Evolutionary conservation across 2,113 vertebrate species (phyloP).

Genomic region (Brachypteracias leptosomus): DNA sequence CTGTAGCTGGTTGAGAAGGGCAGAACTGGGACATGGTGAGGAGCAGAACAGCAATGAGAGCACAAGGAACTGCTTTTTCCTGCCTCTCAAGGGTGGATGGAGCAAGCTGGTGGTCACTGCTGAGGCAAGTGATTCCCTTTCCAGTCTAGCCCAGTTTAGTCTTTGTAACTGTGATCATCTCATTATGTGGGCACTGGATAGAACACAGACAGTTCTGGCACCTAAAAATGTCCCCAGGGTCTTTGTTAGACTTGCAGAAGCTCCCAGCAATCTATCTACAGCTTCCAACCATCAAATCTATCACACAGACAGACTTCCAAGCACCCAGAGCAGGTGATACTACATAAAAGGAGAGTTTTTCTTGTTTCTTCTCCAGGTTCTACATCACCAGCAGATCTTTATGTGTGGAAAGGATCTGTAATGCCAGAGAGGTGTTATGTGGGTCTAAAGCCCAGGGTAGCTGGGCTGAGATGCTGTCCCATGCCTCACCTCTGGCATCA

Average conservation of each 20-base stretch:
- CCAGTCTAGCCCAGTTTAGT: neutral
- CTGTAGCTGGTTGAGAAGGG: neutral
- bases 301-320: neutral
- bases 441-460: neutral
- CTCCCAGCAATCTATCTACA: neutral
- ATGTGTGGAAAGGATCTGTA: neutral
- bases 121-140: too few species aligned
- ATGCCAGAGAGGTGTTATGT: neutral
- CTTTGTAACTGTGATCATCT: neutral
- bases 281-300: neutral
- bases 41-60: neutral
- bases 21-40: fast-evolving
- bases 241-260: neutral
- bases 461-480: neutral
- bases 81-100: neutral
- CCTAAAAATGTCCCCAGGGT: neutral
- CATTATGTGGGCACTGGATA: too few species aligned
- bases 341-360: neutral
- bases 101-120: neutral
- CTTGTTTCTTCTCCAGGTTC: neutral
- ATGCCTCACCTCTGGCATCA: neutral
- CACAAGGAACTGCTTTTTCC: neutral
- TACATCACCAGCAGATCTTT: neutral
- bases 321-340: neutral
- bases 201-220: neutral